Evolutionary conservation across 2,113 vertebrate genomes (phyloP).

Genomic region (Anser brachyrhynchus): DNA sequence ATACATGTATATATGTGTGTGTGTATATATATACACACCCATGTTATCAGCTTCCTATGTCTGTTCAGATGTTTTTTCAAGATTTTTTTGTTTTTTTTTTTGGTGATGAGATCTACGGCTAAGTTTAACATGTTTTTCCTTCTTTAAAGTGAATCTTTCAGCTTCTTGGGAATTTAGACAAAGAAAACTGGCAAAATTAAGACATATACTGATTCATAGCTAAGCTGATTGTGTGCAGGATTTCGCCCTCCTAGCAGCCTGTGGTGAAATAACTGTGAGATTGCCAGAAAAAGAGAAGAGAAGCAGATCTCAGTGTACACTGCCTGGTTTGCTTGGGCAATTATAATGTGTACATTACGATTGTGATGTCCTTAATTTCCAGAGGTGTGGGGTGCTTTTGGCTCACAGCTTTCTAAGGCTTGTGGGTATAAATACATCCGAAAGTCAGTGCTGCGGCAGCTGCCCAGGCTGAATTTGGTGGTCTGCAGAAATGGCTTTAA

Average conservation of each 20-base stretch:
- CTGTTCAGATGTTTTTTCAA: not conserved
- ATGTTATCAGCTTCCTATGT: not conserved
- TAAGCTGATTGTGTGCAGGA: not conserved
- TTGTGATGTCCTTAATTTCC: not conserved
- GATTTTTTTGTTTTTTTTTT: not conserved
- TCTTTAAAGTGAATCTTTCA: not conserved
- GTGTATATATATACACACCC: too few species aligned
- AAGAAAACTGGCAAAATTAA: not conserved
- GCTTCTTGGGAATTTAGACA: not conserved
- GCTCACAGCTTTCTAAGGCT: not conserved
- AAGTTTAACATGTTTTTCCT: not conserved
- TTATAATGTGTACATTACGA: accelerated
- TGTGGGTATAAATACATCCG: not conserved
- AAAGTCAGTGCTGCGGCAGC: not conserved
- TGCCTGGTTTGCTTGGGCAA: not conserved
- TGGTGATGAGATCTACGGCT: not conserved
- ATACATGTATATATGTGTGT: too few species aligned
- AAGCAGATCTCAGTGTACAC: not conserved
- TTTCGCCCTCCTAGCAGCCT: accelerated
- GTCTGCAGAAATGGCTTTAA: not conserved
- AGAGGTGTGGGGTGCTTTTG: not conserved
- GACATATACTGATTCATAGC: not conserved
- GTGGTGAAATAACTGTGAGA: not conserved
- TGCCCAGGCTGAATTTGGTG: not conserved
- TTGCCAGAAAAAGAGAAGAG: not conserved